These are phyloP conservation scores for Lampropteryx suffumata DNA, from an alignment of 2,888 invertebrate species.

Conservation along the genomic window DNA sequence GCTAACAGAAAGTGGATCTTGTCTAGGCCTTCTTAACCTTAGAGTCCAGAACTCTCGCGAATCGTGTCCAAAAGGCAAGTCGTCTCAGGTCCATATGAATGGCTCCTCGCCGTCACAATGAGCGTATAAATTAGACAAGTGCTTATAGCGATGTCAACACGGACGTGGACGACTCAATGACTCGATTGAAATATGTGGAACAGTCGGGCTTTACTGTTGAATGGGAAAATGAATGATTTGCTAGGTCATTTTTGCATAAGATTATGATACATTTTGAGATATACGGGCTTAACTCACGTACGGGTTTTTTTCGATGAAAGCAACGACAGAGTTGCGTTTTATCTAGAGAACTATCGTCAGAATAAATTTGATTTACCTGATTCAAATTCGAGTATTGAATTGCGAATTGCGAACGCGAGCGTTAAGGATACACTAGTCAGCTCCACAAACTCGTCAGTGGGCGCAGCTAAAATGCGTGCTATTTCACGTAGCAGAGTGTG, in stretches of 20 bases:
- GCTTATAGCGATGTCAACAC: slow-evolving; percentile 45
- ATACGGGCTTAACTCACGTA: background rate
- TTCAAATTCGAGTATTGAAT: no score
- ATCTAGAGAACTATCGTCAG: no score
- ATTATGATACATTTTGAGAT: slow-evolving; percentile 2
- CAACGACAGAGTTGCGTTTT: no score
- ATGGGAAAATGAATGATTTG: slow-evolving; percentile 29
- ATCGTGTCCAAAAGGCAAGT: background rate
- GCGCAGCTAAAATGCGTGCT: no score
- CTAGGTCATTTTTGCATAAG: slow-evolving; percentile 17
- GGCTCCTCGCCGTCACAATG: slow-evolving; percentile 44
- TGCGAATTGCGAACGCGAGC: no score
- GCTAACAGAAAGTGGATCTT: no score
- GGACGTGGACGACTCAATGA: slow-evolving; percentile 50
- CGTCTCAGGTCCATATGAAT: slow-evolving; percentile 16
- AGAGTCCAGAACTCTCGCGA: background rate
- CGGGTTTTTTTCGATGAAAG: no score
- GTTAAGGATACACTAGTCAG: no score
- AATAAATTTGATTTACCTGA: no score
- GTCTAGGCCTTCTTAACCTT: no score
- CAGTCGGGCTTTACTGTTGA: slow-evolving; percentile 22
- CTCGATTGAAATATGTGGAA: slow-evolving; percentile 31
- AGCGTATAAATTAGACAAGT: slow-evolving; percentile 54
- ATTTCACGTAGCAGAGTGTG: no score
- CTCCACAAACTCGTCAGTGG: no score